phyloP scores from a whole-genome alignment of 2,113 vertebrate genomes.

The Phaethon lepturus region DNA sequence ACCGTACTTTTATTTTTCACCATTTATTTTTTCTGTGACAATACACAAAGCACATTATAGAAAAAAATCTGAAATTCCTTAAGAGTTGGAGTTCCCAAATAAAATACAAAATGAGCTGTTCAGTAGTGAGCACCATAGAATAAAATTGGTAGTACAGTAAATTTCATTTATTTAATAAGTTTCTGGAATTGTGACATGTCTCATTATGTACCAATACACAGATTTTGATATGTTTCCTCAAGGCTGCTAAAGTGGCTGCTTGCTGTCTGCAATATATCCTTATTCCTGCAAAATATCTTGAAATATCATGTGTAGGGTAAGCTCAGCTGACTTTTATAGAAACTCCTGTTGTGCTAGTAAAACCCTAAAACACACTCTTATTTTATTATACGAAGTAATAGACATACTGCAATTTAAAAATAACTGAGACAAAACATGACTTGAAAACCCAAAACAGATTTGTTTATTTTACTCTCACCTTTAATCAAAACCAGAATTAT shows the following conservation, averaged over 20 bases:
- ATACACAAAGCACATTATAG: background rate
- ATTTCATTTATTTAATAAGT: background rate
- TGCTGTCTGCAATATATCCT: background rate
- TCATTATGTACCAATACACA: background rate
- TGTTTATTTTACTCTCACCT: slow-evolving; percentile 67
- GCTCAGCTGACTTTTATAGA: slow-evolving; percentile 37
- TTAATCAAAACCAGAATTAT: slow-evolving; percentile 65
- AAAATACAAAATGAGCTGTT: background rate
- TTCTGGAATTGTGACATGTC: background rate
- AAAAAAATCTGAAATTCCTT: slow-evolving; percentile 30
- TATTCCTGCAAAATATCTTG: slow-evolving; percentile 39
- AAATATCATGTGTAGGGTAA: slow-evolving; percentile 37
- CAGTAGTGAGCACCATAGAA: background rate
- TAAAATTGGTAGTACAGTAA: background rate
- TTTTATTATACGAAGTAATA: slow-evolving; percentile 52
- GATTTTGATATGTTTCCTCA: background rate
- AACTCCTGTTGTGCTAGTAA: background rate
- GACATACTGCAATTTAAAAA: slow-evolving; percentile 62
- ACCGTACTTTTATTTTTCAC: background rate
- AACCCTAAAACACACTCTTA: slow-evolving; percentile 50
- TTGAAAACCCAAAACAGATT: slow-evolving; percentile 61
- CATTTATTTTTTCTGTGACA: too few species aligned
- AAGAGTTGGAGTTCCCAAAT: background rate
- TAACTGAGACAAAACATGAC: slow-evolving; percentile 32
- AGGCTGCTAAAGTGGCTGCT: slow-evolving; percentile 10